These are phyloP conservation scores for Apis dorsata DNA, from an alignment of 1,140 invertebrate species.

Conservation along the genomic window DNA sequence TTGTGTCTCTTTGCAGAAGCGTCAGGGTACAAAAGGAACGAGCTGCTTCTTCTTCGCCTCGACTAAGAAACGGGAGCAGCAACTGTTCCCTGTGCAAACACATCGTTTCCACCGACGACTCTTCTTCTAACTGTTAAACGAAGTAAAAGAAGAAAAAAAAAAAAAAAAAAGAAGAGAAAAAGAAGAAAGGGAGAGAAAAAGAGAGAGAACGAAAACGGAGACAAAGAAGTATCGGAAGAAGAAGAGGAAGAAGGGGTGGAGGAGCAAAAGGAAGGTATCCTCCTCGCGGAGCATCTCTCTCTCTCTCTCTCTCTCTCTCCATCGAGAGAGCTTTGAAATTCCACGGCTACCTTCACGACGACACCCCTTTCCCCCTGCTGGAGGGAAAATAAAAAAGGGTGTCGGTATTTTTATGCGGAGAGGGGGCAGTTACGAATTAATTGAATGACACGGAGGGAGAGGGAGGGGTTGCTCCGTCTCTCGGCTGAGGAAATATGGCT, in stretches of 20 bases:
- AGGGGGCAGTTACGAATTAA: constrained; percentile 69
- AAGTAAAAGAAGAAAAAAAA: neutral
- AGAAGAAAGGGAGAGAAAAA: neutral
- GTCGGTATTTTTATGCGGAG: constrained; percentile 56
- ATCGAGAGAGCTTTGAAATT: constrained; percentile 40
- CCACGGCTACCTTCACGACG: constrained; percentile 10
- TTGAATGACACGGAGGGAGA: constrained; percentile 64
- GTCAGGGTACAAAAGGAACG: constrained; percentile 3
- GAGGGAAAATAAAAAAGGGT: constrained; percentile 26
- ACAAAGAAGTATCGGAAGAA: constrained; percentile 9
- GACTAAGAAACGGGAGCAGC: constrained; percentile 15
- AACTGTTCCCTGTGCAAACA: constrained; percentile 24
- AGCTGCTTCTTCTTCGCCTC: neutral
- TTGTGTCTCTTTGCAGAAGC: constrained; percentile 1
- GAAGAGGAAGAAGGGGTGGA: constrained; percentile 11
- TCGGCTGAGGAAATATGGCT: constrained; percentile 33
- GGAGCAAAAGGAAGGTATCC: constrained; percentile 26
- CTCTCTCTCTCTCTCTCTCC: too few species aligned
- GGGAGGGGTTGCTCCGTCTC: constrained; percentile 45
- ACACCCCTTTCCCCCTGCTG: constrained; percentile 18
- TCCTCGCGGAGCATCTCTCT: neutral
- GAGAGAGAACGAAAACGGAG: neutral
- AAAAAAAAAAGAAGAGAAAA: neutral
- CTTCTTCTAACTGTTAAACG: constrained; percentile 23
- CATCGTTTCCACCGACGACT: neutral